Evolutionary conservation across 2,888 invertebrate species (phyloP).

Genomic region (Linyphia triangularis): DNA sequence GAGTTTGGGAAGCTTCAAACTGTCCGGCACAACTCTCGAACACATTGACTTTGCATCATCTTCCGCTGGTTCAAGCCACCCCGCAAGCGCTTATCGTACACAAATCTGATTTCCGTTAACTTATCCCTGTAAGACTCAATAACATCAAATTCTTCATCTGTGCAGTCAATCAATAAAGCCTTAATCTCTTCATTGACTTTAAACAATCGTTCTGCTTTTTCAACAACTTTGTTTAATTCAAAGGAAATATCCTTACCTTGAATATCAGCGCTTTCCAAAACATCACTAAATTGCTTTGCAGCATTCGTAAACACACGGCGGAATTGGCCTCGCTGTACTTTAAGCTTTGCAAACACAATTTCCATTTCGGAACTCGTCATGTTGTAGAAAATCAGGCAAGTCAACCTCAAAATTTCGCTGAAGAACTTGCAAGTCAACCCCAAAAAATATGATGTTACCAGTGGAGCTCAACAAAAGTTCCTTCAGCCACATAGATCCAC

Average conservation of each 20-base stretch:
- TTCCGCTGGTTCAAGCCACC: neutral
- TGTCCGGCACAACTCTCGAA: constrained; percentile 24
- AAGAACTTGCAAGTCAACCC: too few species aligned
- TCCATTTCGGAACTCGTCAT: neutral
- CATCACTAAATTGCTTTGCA: neutral
- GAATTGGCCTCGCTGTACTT: neutral
- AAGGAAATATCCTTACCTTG: neutral
- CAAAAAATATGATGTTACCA: too few species aligned
- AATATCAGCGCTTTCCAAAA: neutral
- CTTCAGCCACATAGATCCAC: too few species aligned
- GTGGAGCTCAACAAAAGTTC: too few species aligned
- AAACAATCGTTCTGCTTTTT: neutral
- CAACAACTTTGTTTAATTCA: neutral
- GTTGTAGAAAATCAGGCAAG: too few species aligned
- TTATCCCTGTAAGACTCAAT: neutral
- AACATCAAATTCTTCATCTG: neutral
- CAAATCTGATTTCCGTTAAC: neutral
- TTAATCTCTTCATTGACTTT: neutral
- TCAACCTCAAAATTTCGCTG: too few species aligned
- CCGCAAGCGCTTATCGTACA: neutral
- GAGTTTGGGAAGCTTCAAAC: constrained; percentile 19
- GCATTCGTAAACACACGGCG: neutral
- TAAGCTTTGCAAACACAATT: neutral
- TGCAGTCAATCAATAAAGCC: neutral
- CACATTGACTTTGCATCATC: neutral